Evolutionary conservation across 2,797 vertebrate genomes (phyloP).

Genomic region (Alauda arvensis): DNA sequence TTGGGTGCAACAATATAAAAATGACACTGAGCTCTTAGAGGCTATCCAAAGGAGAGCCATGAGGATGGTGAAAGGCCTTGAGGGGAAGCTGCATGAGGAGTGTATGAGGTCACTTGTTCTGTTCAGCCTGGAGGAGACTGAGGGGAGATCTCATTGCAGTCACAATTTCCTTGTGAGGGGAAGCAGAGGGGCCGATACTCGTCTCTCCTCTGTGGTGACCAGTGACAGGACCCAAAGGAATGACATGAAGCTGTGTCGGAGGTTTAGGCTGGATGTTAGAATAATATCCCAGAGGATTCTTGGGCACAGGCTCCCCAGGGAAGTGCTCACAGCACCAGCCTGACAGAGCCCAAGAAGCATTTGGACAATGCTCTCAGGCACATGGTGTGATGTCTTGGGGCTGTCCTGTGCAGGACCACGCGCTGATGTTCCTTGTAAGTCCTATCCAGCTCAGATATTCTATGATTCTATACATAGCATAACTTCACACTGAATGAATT

Average conservation of each 20-base stretch:
- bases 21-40: not conserved
- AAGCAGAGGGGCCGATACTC: not conserved
- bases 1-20: rapidly evolving
- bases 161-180: not conserved
- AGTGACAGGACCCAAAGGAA: not conserved
- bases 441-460: not conserved
- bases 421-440: not conserved
- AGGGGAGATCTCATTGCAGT: not conserved
- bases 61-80: not conserved
- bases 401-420: not conserved
- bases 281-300: rapidly evolving
- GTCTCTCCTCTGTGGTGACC: not conserved
- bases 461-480: not conserved
- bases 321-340: not conserved
- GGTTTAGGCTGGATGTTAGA: not conserved
- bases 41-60: rapidly evolving
- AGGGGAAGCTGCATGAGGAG: not conserved
- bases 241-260: not conserved
- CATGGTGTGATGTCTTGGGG: not conserved
- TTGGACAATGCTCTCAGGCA: not conserved
- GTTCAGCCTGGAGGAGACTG: not conserved
- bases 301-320: not conserved
- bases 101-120: not conserved
- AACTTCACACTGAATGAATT: not conserved
- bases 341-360: not conserved